Base-by-base conservation (phyloP, 2,113 vertebrate species). In the Carlito syrichta region DNA sequence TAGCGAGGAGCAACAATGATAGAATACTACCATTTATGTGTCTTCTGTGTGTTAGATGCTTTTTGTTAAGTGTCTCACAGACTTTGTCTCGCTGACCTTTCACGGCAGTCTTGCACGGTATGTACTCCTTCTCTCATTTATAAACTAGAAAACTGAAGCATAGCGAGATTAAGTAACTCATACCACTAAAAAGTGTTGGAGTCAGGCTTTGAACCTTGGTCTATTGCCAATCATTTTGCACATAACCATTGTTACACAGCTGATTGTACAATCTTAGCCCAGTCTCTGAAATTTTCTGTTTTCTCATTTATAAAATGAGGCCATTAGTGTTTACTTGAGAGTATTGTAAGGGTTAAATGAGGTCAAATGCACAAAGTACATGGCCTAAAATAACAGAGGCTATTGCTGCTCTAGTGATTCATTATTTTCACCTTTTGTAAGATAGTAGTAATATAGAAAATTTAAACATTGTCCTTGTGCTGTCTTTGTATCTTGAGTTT, bases 51-150 rank as follows among this genome's bases (percentile, higher is more conserved):
- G 32, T 32, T n/a, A 96, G 35, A 45, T 50, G 4, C 32, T 92
- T 92, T n/a, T 79, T 22, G 10, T 82, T 54, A 78, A 35, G 22
- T 93, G 43, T 93, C 91, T 91, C 74, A 79, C 56, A 83, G 76
- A 60, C 30, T 89, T 94, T 79, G 66, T 96, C 90, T 92, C 20
- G 50, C 10, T 92, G 77, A 63, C 19, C 14, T 16, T 79, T 97
- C 32, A 38, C 30, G 54, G 13, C 4, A 58, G 6, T 60, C 43
- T 69, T 79, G 50, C 13, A n/a, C 79, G n/a, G 5, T 82, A 35
- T 23, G 22, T 45, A 27, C 54, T 66, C 0, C 17, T 84, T 12
- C 60, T 20, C 0, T 63, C 16, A 35, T 84, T 90, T 79, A 43
- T 43, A 40, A 52, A 32, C 10, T 48, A 58, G 74, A 66, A 82